phyloP scores from a whole-genome alignment of 1,140 invertebrate species.

The Laupala kohalensis region DNA sequence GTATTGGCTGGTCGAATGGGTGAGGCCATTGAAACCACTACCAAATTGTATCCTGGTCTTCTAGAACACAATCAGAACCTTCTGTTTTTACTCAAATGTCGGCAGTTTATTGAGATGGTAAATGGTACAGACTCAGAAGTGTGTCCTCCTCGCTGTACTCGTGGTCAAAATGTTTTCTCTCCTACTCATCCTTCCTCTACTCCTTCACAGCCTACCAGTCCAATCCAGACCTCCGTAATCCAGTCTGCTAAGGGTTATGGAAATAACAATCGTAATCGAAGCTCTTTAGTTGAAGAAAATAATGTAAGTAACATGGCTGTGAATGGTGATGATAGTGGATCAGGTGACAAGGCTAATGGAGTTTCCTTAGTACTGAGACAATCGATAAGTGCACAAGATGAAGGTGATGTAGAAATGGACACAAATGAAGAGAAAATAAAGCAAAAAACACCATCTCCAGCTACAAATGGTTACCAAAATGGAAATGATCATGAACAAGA shows the following conservation, averaged over 20 bases:
- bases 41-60: constrained; percentile 77
- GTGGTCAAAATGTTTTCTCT: constrained; percentile 19
- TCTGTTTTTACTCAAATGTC: constrained; percentile 87
- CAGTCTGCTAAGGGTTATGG: constrained; percentile 49
- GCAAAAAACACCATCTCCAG: constrained; percentile 17
- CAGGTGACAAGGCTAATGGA: constrained; percentile 10
- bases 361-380: neutral
- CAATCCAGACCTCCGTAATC: constrained; percentile 55
- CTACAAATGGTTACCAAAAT: constrained; percentile 49
- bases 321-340: constrained; percentile 30
- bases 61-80: constrained; percentile 81
- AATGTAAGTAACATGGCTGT: constrained; percentile 35
- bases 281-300: constrained; percentile 30
- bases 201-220: constrained; percentile 29
- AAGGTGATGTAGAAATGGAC: constrained; percentile 44
- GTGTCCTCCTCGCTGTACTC: constrained; percentile 19
- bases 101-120: constrained; percentile 95
- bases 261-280: constrained; percentile 33
- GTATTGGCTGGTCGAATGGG: constrained; percentile 84
- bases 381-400: constrained; percentile 18
- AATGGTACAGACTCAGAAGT: constrained; percentile 68
- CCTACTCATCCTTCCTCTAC: constrained; percentile 7
- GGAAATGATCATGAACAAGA: constrained; percentile 33
- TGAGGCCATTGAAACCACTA: constrained; percentile 84
- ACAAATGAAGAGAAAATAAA: constrained; percentile 29